phyloP scores from a whole-genome alignment of 2,797 vertebrate species.

The Semaprochilodus insignis region DNA sequence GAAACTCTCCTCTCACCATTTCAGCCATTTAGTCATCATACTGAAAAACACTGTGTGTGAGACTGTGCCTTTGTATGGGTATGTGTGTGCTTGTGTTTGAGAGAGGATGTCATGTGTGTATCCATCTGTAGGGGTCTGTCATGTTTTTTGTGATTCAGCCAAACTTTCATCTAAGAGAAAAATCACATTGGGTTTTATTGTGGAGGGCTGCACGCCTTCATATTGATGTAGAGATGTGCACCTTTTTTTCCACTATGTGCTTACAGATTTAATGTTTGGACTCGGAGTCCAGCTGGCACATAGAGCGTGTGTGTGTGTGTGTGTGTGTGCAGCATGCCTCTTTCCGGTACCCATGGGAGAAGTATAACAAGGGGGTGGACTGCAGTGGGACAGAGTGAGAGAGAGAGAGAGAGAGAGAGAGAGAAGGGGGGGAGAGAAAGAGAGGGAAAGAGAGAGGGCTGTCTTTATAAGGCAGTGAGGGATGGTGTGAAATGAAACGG shows the following conservation, averaged over 20 bases:
- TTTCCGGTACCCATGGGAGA: conserved; percentile 67
- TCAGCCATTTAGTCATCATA: background rate
- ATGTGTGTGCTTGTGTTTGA: background rate
- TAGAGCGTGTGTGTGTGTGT: conserved; percentile 61
- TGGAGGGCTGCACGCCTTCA: conserved; percentile 51
- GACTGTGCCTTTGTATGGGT: background rate
- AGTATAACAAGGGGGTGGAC: conserved; percentile 64
- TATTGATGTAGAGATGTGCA: conserved; percentile 60
- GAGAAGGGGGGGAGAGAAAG: background rate
- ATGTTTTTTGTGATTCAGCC: conserved; percentile 30
- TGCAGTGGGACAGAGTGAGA: conserved; percentile 66
- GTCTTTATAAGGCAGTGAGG: conserved; percentile 80
- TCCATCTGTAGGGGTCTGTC: conserved; percentile 12
- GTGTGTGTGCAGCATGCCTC: conserved; percentile 58
- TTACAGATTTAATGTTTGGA: conserved; percentile 63
- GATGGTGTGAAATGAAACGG: conserved; percentile 83
- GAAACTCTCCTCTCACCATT: background rate
- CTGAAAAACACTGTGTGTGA: background rate
- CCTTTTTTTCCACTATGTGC: conserved; percentile 40
- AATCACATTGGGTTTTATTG: conserved; percentile 60
- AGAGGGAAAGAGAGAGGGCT: conserved; percentile 59
- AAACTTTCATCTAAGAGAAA: conserved; percentile 47
- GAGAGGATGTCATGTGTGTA: background rate
- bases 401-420: conserved; percentile 55
- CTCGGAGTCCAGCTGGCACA: conserved; percentile 65